A percentile compares a stretch with the other conserved stretches of the same genome.
Evolutionary conservation across 2,113 vertebrate species (phyloP).

Genomic region (Plestiodon gilberti): DNA sequence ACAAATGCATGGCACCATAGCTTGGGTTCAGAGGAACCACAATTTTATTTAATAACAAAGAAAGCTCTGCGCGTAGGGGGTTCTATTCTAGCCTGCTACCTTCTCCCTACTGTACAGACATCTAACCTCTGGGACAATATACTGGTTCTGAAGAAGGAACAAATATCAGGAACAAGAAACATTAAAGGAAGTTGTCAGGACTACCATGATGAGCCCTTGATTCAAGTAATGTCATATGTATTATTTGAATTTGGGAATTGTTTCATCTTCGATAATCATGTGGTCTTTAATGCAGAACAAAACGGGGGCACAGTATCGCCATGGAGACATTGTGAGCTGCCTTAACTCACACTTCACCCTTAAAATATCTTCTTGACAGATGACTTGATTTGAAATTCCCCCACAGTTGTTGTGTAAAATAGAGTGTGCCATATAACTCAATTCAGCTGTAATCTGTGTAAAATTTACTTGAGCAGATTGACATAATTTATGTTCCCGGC

Average conservation of each 20-base stretch:
- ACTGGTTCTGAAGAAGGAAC: not conserved
- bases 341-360: conserved; percentile 54
- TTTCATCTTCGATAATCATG: conserved; percentile 37
- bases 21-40: too few species aligned
- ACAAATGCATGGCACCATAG: too few species aligned
- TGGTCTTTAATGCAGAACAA: not conserved
- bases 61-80: too few species aligned
- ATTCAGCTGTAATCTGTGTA: conserved; percentile 52
- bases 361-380: conserved; percentile 68
- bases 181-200: not conserved
- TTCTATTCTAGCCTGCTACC: too few species aligned
- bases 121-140: too few species aligned
- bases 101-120: too few species aligned
- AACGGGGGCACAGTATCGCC: conserved; percentile 4
- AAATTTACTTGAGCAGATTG: conserved; percentile 66
- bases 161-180: not conserved
- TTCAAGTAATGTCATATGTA: not conserved
- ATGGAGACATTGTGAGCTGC: conserved; percentile 25
- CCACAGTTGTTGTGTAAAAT: conserved; percentile 57
- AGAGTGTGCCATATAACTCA: conserved; percentile 53
- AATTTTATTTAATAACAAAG: too few species aligned
- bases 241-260: conserved; percentile 38
- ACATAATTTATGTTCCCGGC: conserved; percentile 64
- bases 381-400: conserved; percentile 69
- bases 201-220: not conserved